These are phyloP conservation scores for Salminus brasiliensis DNA, from an alignment of 2,113 vertebrate species.

Conservation along the genomic window DNA sequence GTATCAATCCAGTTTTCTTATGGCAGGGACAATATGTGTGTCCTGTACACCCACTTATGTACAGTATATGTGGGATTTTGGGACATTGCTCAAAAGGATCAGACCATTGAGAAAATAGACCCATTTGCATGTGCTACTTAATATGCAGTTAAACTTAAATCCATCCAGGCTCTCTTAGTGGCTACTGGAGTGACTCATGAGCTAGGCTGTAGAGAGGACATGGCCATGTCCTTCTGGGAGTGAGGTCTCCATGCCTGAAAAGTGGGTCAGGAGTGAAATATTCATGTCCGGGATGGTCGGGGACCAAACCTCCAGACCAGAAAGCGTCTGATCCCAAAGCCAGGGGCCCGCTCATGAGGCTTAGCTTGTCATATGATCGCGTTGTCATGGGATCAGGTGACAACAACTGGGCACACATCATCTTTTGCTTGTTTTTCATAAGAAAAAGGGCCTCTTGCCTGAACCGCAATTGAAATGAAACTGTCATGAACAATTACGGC, in stretches of 20 bases:
- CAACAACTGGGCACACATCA: conserved; percentile 59
- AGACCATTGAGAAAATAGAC: neutral
- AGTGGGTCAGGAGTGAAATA: conserved; percentile 74
- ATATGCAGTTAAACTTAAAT: conserved; percentile 27
- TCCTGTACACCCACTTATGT: neutral
- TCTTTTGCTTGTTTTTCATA: conserved; percentile 46
- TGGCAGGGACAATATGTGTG: neutral
- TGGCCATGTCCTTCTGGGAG: conserved; percentile 53
- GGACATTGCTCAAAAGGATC: neutral
- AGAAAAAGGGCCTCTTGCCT: conserved; percentile 36
- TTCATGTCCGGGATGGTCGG: conserved; percentile 60
- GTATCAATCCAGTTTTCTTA: too few relatives aligned
- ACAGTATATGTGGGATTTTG: neutral
- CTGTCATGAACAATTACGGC: conserved; percentile 31
- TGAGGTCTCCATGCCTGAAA: conserved; percentile 54
- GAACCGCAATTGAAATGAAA: conserved; percentile 37
- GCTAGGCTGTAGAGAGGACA: conserved; percentile 70
- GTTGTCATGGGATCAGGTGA: conserved; percentile 65
- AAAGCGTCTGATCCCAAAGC: conserved; percentile 37
- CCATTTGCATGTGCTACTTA: conserved; percentile 8
- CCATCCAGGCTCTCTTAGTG: conserved; percentile 32
- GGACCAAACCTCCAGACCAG: conserved; percentile 50
- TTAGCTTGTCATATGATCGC: conserved; percentile 41
- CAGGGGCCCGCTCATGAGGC: conserved; percentile 32
- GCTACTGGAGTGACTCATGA: conserved; percentile 66